Conservation (phyloP, 2,113 vertebrate genomes). For the Thamnaconus septentrionalis region DNA sequence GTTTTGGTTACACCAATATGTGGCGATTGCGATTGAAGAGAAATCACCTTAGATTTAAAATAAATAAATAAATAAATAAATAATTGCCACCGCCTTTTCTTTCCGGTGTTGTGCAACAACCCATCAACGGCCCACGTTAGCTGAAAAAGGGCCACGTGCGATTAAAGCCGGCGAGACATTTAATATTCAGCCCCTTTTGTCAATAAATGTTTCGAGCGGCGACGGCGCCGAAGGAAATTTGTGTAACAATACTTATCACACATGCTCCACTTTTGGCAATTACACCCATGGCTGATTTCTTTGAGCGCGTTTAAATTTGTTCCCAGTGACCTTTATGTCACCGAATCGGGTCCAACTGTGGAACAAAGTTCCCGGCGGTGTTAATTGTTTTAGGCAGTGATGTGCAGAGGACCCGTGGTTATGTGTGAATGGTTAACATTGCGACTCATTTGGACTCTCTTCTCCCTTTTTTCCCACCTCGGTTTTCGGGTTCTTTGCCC, state of each 20-base stretch:
- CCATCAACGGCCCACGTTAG: conserved; percentile 21
- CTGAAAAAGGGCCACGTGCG: conserved; percentile 20
- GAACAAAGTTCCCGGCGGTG: conserved; percentile 68
- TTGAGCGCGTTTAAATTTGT: conserved; percentile 78
- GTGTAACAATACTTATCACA: conserved; percentile 75
- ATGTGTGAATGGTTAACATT: conserved; percentile 64
- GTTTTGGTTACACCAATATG: no score
- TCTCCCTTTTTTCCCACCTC: conserved; percentile 11
- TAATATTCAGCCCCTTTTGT: conserved; percentile 65
- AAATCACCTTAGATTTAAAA: no score
- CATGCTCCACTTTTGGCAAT: conserved; percentile 73
- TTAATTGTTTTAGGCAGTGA: conserved; percentile 78
- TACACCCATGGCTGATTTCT: conserved; percentile 83
- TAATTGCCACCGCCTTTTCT: not conserved
- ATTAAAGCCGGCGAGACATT: conserved; percentile 49
- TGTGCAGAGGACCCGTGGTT: conserved; percentile 66
- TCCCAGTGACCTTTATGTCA: conserved; percentile 81
- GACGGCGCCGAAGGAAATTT: conserved; percentile 59
- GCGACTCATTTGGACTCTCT: conserved; percentile 53
- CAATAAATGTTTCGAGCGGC: conserved; percentile 48
- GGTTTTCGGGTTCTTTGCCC: no score
- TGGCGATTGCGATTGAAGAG: no score
- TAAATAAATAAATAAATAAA: no score
- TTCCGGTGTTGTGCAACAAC: conserved; percentile 5
- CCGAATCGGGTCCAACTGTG: conserved; percentile 65